Base-by-base conservation (phyloP, 2,113 vertebrate species). In the rabbit (Oryctolagus cuniculus) region DNA sequence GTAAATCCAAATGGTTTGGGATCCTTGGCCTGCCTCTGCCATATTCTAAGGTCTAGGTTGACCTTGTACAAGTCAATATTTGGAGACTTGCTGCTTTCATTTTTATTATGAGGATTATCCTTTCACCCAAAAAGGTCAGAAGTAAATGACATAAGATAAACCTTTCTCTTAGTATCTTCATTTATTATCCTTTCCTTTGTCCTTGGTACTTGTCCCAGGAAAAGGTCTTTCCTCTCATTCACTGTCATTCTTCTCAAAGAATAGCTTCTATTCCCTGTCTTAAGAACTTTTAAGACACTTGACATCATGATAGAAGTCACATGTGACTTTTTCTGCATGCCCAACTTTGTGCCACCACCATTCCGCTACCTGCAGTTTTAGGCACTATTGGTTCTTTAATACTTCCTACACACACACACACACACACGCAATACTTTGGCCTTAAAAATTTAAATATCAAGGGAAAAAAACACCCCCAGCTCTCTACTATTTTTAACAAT, bases 161-260 rank as follows among this genome's bases (percentile, higher is more conserved):
- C 12, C 19, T 81, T 16, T 91, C 34, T 72, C 1, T 69, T 95
- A 74, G 9, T 86, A 29, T 21, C 24, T 63, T 82, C 7, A 24
- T 75, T 83, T 92, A n/a, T 81, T 58, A 53, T 34, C 25, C 11
- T 69, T 93, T 78, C 74, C 31, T 13, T 95, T 93, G 44, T 61
- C 24, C 1, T 72, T 78, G 25, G 13, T 61, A 11, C 11, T n/a
- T 64, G 16, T 73, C 9, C 70, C 7, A 83, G 70, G 13, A 27
- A 69, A 72, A 79, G 11, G 16, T 51, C 17, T 29, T 31, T 72
- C 13, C 4, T 82, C 66, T 9, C 24, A 61, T 66, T 94, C 10
- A 79, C 10, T 67, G 15, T 79, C 67, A 27, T 36, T 27, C 34
- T 55, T 86, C 34, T 86, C 75, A 49, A 58, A 44, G 4, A 64